These are phyloP conservation scores for Agrotis exclamationis DNA, from an alignment of 2,888 invertebrate genomes.

Conservation along the genomic window DNA sequence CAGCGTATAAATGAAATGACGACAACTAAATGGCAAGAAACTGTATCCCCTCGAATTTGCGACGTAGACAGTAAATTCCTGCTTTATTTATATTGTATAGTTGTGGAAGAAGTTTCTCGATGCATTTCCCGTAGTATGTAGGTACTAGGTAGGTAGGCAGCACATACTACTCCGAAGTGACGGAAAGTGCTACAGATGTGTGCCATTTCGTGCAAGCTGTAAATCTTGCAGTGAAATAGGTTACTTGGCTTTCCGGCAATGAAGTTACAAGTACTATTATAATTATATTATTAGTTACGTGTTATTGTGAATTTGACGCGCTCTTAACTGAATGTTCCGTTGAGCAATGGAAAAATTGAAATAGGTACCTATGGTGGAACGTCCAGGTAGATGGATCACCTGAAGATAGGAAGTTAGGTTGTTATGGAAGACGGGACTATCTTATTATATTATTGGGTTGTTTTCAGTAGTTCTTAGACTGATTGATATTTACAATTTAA, in stretches of 20 bases:
- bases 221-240: slow-evolving; percentile 46
- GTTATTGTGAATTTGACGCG: slow-evolving; percentile 26
- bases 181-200: slow-evolving; percentile 39
- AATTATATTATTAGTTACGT: slow-evolving; percentile 3
- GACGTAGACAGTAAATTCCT: background rate
- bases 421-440: too few relatives aligned
- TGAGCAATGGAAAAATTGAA: background rate
- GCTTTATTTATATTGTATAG: slow-evolving; percentile 6
- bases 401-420: background rate
- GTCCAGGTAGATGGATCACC: background rate
- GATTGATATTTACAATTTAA: background rate
- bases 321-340: background rate
- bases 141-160: background rate
- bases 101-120: slow-evolving; percentile 3
- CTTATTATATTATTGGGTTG: too few relatives aligned
- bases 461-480: background rate
- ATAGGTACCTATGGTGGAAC: too few relatives aligned
- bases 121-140: slow-evolving; percentile 10
- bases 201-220: slow-evolving; percentile 34
- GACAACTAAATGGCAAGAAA: background rate
- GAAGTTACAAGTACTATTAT: slow-evolving; percentile 25
- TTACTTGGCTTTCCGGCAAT: slow-evolving; percentile 33
- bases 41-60: background rate
- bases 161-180: slow-evolving; percentile 21
- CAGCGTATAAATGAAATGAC: slow-evolving; percentile 3